Base-by-base conservation (phyloP, 1,140 invertebrate genomes). In the Himalopsyche phryganea region DNA sequence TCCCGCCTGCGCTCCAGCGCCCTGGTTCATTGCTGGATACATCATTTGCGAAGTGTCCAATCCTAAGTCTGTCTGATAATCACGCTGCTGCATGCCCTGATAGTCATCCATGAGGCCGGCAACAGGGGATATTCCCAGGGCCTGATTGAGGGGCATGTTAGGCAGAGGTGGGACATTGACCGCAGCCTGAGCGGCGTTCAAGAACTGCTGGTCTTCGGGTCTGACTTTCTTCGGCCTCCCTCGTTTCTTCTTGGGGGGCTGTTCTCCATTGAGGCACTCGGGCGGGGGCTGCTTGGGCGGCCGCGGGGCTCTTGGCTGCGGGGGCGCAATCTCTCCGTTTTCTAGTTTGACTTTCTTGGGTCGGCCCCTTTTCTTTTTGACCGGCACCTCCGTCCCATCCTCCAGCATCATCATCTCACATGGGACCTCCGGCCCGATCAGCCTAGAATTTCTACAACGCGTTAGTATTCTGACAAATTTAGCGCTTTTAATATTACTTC, bases 281-380 rank as follows among this genome's bases (percentile, higher is more conserved):
- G 66, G 62, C 56, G 74, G 72, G 15, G 68, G 64, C 58, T 76
- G 73, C 23, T 73, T 71, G 28, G 77, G 79, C 62, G 79, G 80
- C 9, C 82, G 65, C 5, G 83, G 74, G 11, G 71, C 80, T 14
- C 83, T 76, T 0, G 81, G 80, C 49, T 81, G 76, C 1, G 80
- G 79, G 0, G 79, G 75, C 3, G 80, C 80, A 28, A 79, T 79
- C 70, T 84, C 83, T 1, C 81, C 83, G 63, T 78, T 78, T 67
- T 87, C 86, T 32, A 89, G 81, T 66, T 89, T 88, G 2, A 92
- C 85, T 71, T 94, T 94, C 76, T 94, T 94, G 32, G 91, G 91
- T 17, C 91, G 77, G 0, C 91, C 91, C 13, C 91, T 79, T 69
- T 94, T 92, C 76, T 94, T 94, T 74, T 92, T 92, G n/a, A 85